Evolutionary conservation across 2,113 vertebrate genomes (phyloP), one percentile per base, ranked within the genome.

Genomic region (Perccottus glenii): DNA sequence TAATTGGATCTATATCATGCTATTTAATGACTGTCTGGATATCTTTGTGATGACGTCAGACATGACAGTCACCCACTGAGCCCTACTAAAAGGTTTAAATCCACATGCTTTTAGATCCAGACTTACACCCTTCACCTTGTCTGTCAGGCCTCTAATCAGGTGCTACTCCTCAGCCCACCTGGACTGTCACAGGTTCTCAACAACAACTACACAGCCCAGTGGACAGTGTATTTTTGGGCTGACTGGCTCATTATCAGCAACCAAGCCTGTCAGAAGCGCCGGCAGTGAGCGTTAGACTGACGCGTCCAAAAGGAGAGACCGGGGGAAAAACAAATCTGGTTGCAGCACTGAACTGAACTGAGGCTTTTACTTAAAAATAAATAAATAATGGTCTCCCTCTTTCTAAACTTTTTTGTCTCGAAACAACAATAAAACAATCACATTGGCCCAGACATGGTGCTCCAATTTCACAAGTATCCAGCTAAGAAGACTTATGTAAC

Each of bases 171-270:
- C 57, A 64, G 67, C 61, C 58, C 35, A 55, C 9, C 52, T 16
- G n/a, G 53, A 74, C 60, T 48, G 51, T 46, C 38, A 53, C n/a
- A 42, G 35, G 50, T 52, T 67, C 68, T 59, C 52, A 60, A 40
- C 44, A 70, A 48, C 60, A 46, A 42, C 55, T 75, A 65, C 67
- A 70, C 74, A 74, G 63, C 52, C 6, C 43, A 33, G 56, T 7
- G n/a, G 70, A 84, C 48, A 8, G 62, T 58, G 52, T 4, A 43
- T 79, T 73, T 67, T 68, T 59, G 70, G 46, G 47, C 47, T 9
- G 45, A 65, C 60, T 79, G 19, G 19, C 19, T 27, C 72, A 81
- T 86, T 79, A 85, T 58, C 66, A 2, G 58, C 59, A 61, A 66
- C 57, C 51, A 57, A 74, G 74, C 64, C 75, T 79, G 81, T 71